A percentile compares a stretch with the other conserved stretches of the same genome.
phyloP scores from a whole-genome alignment of 2,113 vertebrate species.

The Tenebrosternarchus preto region DNA sequence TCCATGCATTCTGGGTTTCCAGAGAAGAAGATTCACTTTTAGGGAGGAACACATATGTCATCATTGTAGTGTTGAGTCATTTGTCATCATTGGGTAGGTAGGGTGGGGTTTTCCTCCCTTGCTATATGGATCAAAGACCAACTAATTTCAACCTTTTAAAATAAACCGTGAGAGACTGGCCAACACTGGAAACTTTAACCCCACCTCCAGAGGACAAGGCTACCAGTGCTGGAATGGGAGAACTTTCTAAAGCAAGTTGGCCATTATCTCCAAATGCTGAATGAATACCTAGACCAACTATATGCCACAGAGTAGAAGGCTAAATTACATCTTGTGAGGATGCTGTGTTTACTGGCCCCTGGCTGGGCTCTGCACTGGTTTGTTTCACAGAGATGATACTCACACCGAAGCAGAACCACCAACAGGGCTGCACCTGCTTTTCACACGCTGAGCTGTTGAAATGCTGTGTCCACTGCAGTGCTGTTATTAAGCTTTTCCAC shows the following conservation, averaged over 20 bases:
- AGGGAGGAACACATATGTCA: not conserved
- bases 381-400: slow-evolving; percentile 3
- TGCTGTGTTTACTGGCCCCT: too few species aligned
- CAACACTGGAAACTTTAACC: too few species aligned
- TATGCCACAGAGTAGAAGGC: too few species aligned
- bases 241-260: too few species aligned
- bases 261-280: too few species aligned
- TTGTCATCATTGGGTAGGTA: not conserved
- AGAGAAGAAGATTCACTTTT: not conserved
- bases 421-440: not conserved
- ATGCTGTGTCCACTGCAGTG: not conserved
- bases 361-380: not conserved
- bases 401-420: not conserved
- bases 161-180: too few species aligned
- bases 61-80: not conserved
- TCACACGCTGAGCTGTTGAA: slow-evolving; percentile 16
- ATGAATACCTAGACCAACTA: too few species aligned
- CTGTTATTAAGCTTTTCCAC: slow-evolving; percentile 39
- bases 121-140: too few species aligned
- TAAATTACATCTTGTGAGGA: too few species aligned
- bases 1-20: not conserved
- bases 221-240: too few species aligned
- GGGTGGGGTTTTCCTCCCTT: not conserved
- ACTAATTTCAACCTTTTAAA: too few species aligned
- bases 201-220: too few species aligned